Evolutionary conservation across 2,888 invertebrate genomes (phyloP), one percentile per base, ranked within the genome.

Genomic region (Sesia bembeciformis): DNA sequence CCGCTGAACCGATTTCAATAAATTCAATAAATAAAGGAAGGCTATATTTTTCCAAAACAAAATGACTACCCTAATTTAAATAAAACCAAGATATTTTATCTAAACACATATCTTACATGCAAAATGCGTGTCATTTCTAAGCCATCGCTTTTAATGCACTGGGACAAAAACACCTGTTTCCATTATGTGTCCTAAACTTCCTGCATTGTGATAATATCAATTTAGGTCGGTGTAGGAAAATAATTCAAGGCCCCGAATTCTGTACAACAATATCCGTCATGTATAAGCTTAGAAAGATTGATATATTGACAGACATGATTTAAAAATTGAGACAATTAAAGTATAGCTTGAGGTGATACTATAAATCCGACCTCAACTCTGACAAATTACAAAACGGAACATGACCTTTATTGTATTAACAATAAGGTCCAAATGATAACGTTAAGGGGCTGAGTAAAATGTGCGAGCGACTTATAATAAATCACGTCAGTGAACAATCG

Each of bases 201-300:
- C 74, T 71, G 62, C 54, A 54, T 51, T 46, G 54, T 57, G 73
- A 74, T 74, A 58, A 55, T 57, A 72, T 74, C 71, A 59, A 63
- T 60, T 63, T 66, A 60, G 61, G 59, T 62, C 55, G 57, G 57
- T 63, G 56, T 58, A 67, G 66, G 68, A 72, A 70, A 66, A 8
- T 52, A 39, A 41, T 40, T 54, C 59, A 64, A 67, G 65, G 67
- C 54, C 54, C 52, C 57, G 39, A 40, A 53, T 50, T 50, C 53
- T 59, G 54, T 60, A 52, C 46, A 51, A 40, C 50, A 52, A 60
- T 58, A 61, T 59, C 59, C 58, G 61, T 56, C 51, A 52, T 52
- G 49, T 55, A 52, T 38, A 50, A 50, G 50, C 38, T 7, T 40
- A 54, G 58, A 61, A 43, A 54, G 58, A 61, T 61, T 55, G 59